A percentile compares a stretch with the other conserved stretches of the same genome.
Evolutionary conservation across 2,797 vertebrate genomes (phyloP).

Genomic region (Oreochromis mossambicus): DNA sequence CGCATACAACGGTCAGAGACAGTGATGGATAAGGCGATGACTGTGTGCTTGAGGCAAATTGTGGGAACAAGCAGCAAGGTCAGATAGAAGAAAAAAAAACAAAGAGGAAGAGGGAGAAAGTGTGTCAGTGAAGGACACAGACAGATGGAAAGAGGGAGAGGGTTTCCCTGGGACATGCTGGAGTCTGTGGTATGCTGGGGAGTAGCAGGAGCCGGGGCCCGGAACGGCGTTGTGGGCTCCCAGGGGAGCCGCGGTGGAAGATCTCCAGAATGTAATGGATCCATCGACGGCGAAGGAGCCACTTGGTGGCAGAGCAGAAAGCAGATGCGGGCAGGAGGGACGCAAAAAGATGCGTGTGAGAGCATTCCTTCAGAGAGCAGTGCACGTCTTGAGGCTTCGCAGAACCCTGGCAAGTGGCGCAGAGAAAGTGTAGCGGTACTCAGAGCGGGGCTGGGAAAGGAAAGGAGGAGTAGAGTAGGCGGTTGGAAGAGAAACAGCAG

Average conservation of each 20-base stretch:
- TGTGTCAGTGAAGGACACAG: slow-evolving; percentile 46
- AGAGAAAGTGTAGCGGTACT: slow-evolving; percentile 11
- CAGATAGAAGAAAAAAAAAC: background rate
- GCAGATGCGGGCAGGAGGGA: slow-evolving; percentile 41
- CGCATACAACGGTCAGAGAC: slow-evolving; percentile 27
- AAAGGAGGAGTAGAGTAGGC: background rate
- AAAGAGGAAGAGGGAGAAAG: slow-evolving; percentile 11
- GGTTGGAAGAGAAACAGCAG: slow-evolving; percentile 41
- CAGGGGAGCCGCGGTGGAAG: slow-evolving; percentile 50
- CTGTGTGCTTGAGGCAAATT: slow-evolving; percentile 7
- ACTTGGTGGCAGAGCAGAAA: slow-evolving; percentile 44
- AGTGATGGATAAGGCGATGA: slow-evolving; percentile 38
- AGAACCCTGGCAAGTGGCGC: slow-evolving; percentile 8
- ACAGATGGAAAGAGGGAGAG: slow-evolving; percentile 54
- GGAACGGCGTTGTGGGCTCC: slow-evolving; percentile 46
- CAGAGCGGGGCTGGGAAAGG: background rate
- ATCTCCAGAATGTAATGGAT: slow-evolving; percentile 64
- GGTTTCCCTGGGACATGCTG: slow-evolving; percentile 50
- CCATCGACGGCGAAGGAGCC: slow-evolving; percentile 30
- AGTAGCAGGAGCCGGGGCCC: slow-evolving; percentile 41
- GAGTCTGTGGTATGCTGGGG: slow-evolving; percentile 57
- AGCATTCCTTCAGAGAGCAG: slow-evolving; percentile 28
- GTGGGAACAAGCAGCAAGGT: slow-evolving; percentile 16
- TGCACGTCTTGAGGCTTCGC: slow-evolving; percentile 38
- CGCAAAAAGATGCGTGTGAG: slow-evolving; percentile 35